Conservation (phyloP, 2,888 invertebrate genomes). For the Enchytraeus crypticus region DNA sequence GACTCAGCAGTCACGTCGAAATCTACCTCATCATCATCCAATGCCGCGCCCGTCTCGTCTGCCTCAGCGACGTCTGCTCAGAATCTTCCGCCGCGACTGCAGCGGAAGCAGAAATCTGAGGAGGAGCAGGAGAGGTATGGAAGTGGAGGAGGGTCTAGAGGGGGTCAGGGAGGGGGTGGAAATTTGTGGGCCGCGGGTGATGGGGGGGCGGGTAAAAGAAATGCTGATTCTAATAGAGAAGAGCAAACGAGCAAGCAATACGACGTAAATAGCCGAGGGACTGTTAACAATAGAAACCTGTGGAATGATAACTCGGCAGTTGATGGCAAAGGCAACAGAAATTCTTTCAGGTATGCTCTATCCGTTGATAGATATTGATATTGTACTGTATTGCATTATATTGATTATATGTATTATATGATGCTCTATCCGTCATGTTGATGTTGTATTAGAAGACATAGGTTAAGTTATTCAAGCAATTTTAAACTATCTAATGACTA, state of each 20-base stretch:
- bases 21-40: too few species aligned
- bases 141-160: not conserved
- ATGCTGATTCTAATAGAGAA: not conserved
- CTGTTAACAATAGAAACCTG: conserved; percentile 1
- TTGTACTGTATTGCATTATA: too few species aligned
- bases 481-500: too few species aligned
- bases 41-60: too few species aligned
- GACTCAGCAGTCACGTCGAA: too few species aligned
- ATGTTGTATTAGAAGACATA: not conserved
- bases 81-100: conserved; percentile 2
- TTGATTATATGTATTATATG: too few species aligned
- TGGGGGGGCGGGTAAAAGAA: not conserved
- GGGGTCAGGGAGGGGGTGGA: not conserved
- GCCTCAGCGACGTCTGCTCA: too few species aligned
- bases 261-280: conserved; percentile 4
- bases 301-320: conserved; percentile 1
- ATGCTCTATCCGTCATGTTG: not conserved
- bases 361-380: not conserved
- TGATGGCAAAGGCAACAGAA: not conserved
- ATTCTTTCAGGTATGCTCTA: too few species aligned
- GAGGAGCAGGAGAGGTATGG: conserved; percentile 3
- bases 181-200: not conserved
- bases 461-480: too few species aligned
- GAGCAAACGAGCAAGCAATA: not conserved
- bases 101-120: not conserved